phyloP scores from a whole-genome alignment of 1,140 invertebrate genomes.

The Aphaenogaster rudis region DNA sequence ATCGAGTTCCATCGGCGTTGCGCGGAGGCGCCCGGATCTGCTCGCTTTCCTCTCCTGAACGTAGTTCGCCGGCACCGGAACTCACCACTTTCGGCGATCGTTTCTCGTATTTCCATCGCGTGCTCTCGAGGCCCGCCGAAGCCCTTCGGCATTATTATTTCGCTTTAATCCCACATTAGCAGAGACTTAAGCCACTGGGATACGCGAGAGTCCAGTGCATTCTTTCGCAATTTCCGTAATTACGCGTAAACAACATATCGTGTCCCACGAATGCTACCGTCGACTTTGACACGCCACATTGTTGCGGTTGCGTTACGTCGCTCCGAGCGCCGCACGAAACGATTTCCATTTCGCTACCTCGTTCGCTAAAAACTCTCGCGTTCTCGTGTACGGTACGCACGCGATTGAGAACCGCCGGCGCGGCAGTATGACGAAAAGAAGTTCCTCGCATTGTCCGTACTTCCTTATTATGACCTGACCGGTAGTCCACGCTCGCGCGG shows the following conservation, averaged over 20 bases:
- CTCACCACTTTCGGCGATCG: constrained; percentile 49
- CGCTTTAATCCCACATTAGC: constrained; percentile 56
- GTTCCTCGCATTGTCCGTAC: constrained; percentile 73
- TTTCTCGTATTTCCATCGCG: constrained; percentile 64
- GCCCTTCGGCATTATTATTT: constrained; percentile 38
- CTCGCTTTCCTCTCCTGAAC: constrained; percentile 31
- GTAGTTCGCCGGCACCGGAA: constrained; percentile 37
- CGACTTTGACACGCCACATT: constrained; percentile 26
- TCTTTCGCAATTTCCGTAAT: constrained; percentile 58
- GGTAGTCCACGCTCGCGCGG: constrained; percentile 69
- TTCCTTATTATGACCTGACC: constrained; percentile 75
- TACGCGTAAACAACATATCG: constrained; percentile 37
- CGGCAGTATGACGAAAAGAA: constrained; percentile 59
- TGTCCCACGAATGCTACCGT: constrained; percentile 29
- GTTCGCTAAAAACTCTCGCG: constrained; percentile 27
- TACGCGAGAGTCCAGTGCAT: constrained; percentile 9
- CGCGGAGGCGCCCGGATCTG: constrained; percentile 47
- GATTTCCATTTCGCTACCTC: constrained; percentile 16
- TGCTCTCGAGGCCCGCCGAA: background rate
- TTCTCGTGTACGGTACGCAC: background rate
- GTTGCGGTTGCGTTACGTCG: background rate
- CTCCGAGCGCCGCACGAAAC: constrained; percentile 2
- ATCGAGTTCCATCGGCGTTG: constrained; percentile 60
- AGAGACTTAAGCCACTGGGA: constrained; percentile 4
- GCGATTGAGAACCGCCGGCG: constrained; percentile 62